Evolutionary conservation across 2,797 vertebrate species (phyloP).

Genomic region (Brotula barbata): DNA sequence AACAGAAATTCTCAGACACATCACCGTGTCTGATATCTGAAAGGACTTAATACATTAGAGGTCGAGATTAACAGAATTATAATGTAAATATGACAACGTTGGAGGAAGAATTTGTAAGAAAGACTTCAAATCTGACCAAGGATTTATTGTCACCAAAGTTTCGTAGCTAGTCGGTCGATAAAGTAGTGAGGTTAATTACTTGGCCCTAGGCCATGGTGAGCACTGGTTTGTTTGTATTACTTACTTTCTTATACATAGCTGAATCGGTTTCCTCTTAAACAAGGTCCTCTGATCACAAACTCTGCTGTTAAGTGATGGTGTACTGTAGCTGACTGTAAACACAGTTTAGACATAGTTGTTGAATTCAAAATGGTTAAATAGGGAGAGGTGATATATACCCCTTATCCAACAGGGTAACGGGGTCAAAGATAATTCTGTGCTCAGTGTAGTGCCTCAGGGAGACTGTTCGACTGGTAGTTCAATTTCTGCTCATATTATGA

Average conservation of each 20-base stretch:
- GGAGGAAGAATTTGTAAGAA: background rate
- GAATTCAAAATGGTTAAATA: constrained; percentile 47
- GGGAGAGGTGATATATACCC: constrained; percentile 46
- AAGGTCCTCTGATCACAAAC: constrained; percentile 15
- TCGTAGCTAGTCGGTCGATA: background rate
- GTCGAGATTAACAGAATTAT: too few relatives aligned
- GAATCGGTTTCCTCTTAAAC: constrained; percentile 9
- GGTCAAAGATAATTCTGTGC: constrained; percentile 67
- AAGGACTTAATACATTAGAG: too few relatives aligned
- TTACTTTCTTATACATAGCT: too few relatives aligned
- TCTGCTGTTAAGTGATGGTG: constrained; percentile 29
- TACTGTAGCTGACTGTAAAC: constrained; percentile 20
- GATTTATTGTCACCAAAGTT: background rate
- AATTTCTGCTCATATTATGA: constrained; percentile 62
- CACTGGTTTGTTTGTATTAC: background rate
- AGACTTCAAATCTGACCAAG: background rate
- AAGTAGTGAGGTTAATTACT: background rate
- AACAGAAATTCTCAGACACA: too few relatives aligned
- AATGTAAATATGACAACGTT: too few relatives aligned
- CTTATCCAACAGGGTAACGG: constrained; percentile 61
- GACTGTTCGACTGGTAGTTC: constrained; percentile 54
- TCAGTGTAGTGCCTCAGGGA: constrained; percentile 58
- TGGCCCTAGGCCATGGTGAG: background rate
- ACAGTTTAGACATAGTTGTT: constrained; percentile 9
- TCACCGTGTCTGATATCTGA: too few relatives aligned